Conservation (phyloP, 2,797 vertebrate species). For the Coluber constrictor region DNA sequence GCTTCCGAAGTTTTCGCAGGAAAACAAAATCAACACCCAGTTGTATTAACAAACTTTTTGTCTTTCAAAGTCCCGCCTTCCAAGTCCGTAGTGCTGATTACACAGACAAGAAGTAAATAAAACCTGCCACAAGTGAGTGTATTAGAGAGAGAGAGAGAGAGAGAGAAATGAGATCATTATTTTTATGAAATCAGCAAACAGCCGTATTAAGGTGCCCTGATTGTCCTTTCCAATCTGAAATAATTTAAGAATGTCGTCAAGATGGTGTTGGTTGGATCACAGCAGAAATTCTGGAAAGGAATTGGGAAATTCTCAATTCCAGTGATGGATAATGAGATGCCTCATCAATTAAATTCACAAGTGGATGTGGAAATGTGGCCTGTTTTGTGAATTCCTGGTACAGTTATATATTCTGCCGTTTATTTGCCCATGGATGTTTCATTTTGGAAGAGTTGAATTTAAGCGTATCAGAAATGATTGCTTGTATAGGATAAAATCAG, state of each 20-base stretch:
- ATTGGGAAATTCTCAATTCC: not conserved
- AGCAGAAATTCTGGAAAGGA: not conserved
- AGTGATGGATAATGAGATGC: not conserved
- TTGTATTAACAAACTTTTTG: conserved; percentile 73
- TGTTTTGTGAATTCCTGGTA: not conserved
- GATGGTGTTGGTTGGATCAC: not conserved
- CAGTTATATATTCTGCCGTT: not conserved
- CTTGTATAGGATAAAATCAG: not conserved
- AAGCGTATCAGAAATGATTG: conserved; percentile 8
- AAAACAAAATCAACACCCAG: conserved; percentile 78
- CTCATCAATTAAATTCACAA: not conserved
- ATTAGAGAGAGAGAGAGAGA: not conserved
- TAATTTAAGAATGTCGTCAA: conserved; percentile 64
- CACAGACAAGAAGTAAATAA: conserved; percentile 19
- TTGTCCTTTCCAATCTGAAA: conserved; percentile 57
- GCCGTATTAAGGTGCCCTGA: conserved; percentile 34
- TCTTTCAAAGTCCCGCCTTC: conserved; percentile 63
- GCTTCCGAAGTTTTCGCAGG: conserved; percentile 72
- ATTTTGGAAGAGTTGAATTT: conserved; percentile 43
- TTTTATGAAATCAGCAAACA: conserved; percentile 24
- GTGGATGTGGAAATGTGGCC: not conserved
- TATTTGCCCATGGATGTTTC: not conserved
- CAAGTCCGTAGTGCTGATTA: conserved; percentile 61
- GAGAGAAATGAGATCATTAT: not conserved
- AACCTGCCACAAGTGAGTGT: not conserved